Evolutionary conservation across 2,888 invertebrate species (phyloP).

Genomic region (Dryadula phaetusa): DNA sequence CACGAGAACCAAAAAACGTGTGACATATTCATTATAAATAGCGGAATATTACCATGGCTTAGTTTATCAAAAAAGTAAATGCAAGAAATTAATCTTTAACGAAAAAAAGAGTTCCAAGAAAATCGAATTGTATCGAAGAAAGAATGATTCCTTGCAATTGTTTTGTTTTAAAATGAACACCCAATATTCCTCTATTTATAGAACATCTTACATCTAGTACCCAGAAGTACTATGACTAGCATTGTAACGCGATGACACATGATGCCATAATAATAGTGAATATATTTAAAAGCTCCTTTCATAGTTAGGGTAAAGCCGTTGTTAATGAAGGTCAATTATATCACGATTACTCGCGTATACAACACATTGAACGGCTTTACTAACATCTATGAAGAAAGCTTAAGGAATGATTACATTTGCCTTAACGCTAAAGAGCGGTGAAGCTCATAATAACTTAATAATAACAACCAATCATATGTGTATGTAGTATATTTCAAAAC

Average conservation of each 20-base stretch:
- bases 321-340: not conserved
- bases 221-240: constrained; percentile 78
- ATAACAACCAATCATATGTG: constrained; percentile 23
- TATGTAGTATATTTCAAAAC: constrained; percentile 28
- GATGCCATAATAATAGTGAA: constrained; percentile 36
- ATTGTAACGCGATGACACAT: constrained; percentile 57
- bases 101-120: not conserved
- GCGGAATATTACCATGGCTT: constrained; percentile 34
- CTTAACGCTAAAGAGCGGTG: constrained; percentile 42
- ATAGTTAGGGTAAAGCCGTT: constrained; percentile 26
- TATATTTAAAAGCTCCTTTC: constrained; percentile 28
- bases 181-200: constrained; percentile 43
- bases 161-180: not conserved
- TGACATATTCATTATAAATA: constrained; percentile 39
- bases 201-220: constrained; percentile 62
- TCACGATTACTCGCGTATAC: not conserved
- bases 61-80: not conserved
- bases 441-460: constrained; percentile 34
- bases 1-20: constrained; percentile 35
- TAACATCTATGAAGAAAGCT: constrained; percentile 40
- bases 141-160: not conserved
- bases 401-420: constrained; percentile 44
- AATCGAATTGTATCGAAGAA: not conserved
- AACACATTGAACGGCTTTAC: constrained; percentile 19
- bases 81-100: not conserved